Base-by-base conservation (phyloP, 2,113 vertebrate species). In the Brachypteracias leptosomus region DNA sequence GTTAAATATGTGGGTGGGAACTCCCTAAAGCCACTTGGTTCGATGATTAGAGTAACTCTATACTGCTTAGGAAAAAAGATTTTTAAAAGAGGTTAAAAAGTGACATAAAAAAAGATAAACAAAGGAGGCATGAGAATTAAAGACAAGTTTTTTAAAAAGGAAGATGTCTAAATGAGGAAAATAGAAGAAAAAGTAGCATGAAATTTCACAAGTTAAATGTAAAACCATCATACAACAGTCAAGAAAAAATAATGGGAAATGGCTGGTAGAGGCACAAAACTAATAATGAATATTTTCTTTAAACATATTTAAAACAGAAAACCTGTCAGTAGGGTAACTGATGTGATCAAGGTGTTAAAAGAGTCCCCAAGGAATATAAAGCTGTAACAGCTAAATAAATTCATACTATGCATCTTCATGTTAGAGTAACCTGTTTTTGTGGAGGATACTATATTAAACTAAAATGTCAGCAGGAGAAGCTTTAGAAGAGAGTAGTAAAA, bases 101-200 rank as follows among this genome's bases (percentile, higher is more conserved):
- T 58, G 16, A 51, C 4, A 85, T 40, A 21, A 71, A 80, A 42
- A 78, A 51, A 62, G 3, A 65, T 29, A 1, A 62, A 16, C 11
- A 61, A 86, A 75, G 6, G 20, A 35, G 14, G 75, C 1, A 28
- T 22, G 4, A 67, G 10, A 73, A 85, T 44, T 85, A 49, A 59
- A 38, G 9, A 31, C 1, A 38, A 18, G 2, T 1, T 40, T 35
- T 35, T 47, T 24, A 52, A n/a, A 26, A 6, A 62, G 36, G 10
- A 21, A 54, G 1, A 24, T 6, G 0, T 47, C 11, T 44, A 73
- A 91, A 89, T 18, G 16, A 66, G 55, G 22, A 62, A 54, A 91
- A 58, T 3, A 36, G 1, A 0, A 4, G 8, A 8, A 12, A 29
- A 62, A 14, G 3, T 2, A 3, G 1, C 7, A 36, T 35, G 51